These are phyloP conservation scores for Conomelus anceps DNA, from an alignment of 2,888 invertebrate species.

Conservation along the genomic window DNA sequence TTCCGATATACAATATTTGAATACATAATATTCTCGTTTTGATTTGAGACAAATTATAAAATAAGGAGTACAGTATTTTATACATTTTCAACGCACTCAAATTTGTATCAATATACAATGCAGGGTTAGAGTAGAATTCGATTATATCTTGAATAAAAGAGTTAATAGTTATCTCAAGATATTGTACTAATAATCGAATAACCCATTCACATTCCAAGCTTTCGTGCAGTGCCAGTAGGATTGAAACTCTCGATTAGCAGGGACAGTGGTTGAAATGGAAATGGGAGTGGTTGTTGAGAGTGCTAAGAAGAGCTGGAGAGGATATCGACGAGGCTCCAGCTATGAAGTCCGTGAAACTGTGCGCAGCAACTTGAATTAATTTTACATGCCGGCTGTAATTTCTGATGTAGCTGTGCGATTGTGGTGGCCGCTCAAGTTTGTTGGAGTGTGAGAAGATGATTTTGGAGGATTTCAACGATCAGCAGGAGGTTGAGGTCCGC, in stretches of 20 bases:
- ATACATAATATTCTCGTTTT: too few species aligned
- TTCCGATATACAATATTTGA: too few species aligned
- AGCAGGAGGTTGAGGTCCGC: neutral
- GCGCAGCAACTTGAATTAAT: neutral
- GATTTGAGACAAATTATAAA: too few species aligned
- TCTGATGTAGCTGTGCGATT: neutral
- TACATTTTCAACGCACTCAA: too few species aligned
- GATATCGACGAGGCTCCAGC: neutral
- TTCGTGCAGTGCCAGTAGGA: neutral
- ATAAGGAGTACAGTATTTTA: too few species aligned
- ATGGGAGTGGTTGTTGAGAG: neutral
- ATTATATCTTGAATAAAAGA: too few species aligned
- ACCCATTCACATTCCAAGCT: neutral
- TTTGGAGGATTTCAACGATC: neutral
- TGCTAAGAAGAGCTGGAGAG: neutral
- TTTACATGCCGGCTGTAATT: slow-evolving; percentile 5
- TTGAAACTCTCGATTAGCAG: neutral
- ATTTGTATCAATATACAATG: too few species aligned
- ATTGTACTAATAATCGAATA: too few species aligned
- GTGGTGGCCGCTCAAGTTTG: too few species aligned
- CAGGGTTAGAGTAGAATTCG: too few species aligned
- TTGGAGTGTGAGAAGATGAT: neutral
- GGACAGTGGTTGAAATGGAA: neutral
- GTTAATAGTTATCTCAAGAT: too few species aligned
- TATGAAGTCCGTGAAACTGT: neutral